phyloP scores from a whole-genome alignment of 2,888 invertebrate genomes.

The Acronicta leporina region DNA sequence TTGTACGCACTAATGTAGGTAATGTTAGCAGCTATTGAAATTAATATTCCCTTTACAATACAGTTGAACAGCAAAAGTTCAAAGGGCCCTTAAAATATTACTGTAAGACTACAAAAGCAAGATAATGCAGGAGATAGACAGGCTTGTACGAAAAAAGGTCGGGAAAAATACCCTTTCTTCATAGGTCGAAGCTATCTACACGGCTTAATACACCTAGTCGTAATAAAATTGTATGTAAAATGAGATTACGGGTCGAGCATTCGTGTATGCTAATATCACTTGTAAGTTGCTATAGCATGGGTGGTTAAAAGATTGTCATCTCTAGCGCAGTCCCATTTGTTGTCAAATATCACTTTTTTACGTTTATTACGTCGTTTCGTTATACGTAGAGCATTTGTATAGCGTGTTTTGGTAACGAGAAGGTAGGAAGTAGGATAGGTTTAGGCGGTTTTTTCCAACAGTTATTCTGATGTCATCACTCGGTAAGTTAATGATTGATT shows the following conservation, averaged over 20 bases:
- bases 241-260: conserved; percentile 19
- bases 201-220: conserved; percentile 11
- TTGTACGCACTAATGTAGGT: conserved; percentile 16
- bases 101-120: neutral
- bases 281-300: conserved; percentile 14
- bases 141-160: conserved; percentile 19
- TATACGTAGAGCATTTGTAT: conserved; percentile 13
- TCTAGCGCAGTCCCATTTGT: conserved; percentile 18
- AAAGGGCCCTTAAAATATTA: conserved; percentile 2
- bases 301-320: conserved; percentile 25
- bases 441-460: conserved; percentile 25
- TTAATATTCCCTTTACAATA: conserved; percentile 11
- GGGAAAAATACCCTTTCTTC: conserved; percentile 25
- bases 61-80: conserved; percentile 1
- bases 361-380: conserved; percentile 10
- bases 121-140: conserved; percentile 3
- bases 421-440: conserved; percentile 8
- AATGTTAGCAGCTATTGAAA: conserved; percentile 11
- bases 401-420: conserved; percentile 21
- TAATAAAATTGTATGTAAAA: conserved; percentile 28
- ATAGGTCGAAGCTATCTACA: conserved; percentile 23
- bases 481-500: conserved; percentile 37
- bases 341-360: conserved; percentile 16
- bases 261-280: conserved; percentile 13
- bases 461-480: conserved; percentile 21